Percentiles rank a stretch among this genome's conserved stretches.
phyloP scores from a whole-genome alignment of 2,113 vertebrate genomes.

The Pelvicachromis taeniatus region DNA sequence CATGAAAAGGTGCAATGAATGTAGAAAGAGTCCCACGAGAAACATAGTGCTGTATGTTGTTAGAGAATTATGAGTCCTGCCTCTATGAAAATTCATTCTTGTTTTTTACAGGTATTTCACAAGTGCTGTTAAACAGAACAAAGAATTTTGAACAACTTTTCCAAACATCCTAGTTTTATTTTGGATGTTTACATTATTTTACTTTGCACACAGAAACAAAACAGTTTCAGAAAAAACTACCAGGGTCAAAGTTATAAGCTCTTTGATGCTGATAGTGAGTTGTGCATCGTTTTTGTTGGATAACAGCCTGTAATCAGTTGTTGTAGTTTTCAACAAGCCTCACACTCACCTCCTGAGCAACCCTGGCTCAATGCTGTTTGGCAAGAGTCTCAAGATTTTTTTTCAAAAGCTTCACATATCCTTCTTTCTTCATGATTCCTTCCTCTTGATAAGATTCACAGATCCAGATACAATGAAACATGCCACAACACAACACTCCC shows the following conservation, averaged over 20 bases:
- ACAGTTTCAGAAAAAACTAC: not conserved
- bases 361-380: not conserved
- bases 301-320: not conserved
- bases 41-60: conserved; percentile 6
- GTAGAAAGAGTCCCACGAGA: not conserved
- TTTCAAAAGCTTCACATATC: not conserved
- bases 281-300: accelerated
- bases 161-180: not conserved
- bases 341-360: not conserved
- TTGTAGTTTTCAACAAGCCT: not conserved
- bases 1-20: conserved; percentile 16
- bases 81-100: not conserved
- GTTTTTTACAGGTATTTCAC: not conserved
- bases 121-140: not conserved
- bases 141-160: not conserved
- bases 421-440: too few relatives aligned
- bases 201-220: not conserved
- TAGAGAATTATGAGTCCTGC: not conserved
- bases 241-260: not conserved
- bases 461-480: not conserved
- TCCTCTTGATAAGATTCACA: too few relatives aligned
- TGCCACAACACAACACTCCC: not conserved
- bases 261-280: not conserved
- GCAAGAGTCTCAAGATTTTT: not conserved
- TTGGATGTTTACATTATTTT: accelerated